Conservation (phyloP, 53 echinoderm and acorn worm species). For the Crossaster papposus region DNA sequence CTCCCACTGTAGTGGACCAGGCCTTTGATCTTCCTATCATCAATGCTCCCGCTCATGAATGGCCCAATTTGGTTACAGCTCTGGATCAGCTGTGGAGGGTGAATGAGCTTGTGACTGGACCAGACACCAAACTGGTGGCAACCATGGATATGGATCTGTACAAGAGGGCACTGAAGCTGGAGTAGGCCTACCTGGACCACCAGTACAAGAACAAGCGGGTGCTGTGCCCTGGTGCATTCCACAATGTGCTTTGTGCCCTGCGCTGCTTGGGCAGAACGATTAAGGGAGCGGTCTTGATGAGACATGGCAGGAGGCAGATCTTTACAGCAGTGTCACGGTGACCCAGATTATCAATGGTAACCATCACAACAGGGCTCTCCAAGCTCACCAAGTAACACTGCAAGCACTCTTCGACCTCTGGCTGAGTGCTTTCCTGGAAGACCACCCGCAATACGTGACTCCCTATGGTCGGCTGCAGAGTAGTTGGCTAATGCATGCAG, state of each 20-base stretch:
- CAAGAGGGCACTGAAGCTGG: conserved; percentile 55
- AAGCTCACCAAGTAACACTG: conserved; percentile 61
- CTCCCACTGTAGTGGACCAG: no score
- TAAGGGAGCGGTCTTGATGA: conserved; percentile 56
- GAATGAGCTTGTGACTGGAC: no score
- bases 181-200: conserved; percentile 40
- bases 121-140: no score
- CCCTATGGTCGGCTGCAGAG: no score
- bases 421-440: neutral
- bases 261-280: conserved; percentile 57
- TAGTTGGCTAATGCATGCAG: no score
- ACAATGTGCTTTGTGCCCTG: conserved; percentile 42
- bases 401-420: conserved; percentile 56
- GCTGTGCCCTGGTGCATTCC: conserved; percentile 55
- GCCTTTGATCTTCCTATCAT: no score
- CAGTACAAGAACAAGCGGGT: conserved; percentile 49
- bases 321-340: conserved; percentile 48
- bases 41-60: no score
- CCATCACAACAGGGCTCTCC: conserved; percentile 58
- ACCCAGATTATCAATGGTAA: conserved; percentile 57
- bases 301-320: conserved; percentile 49
- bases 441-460: neutral
- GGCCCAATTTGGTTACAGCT: no score
- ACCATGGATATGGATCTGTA: conserved; percentile 71
- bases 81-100: no score